A percentile compares a stretch with the other conserved stretches of the same genome.
These are phyloP conservation scores for Apamea anceps DNA, from an alignment of 2,888 invertebrate species.

Conservation along the genomic window DNA sequence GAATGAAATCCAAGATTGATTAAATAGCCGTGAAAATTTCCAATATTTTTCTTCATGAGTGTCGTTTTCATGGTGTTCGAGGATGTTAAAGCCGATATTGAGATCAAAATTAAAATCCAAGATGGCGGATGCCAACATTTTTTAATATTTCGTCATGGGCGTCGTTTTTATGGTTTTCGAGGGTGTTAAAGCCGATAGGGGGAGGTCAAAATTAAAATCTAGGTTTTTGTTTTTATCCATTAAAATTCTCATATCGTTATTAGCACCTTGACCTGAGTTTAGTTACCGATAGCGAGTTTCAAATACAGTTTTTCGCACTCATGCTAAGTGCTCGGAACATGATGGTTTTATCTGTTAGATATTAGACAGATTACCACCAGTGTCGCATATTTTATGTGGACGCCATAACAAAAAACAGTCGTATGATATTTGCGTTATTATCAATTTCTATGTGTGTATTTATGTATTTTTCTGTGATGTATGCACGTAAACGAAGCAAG, in stretches of 20 bases:
- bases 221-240: no score
- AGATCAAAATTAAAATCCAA: no score
- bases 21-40: no score
- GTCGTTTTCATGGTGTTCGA: no score
- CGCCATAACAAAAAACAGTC: not conserved
- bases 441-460: not conserved
- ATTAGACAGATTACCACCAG: constrained; percentile 30
- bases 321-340: not conserved
- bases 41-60: no score
- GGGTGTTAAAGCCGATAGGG: no score
- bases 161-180: no score
- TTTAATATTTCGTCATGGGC: no score
- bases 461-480: not conserved
- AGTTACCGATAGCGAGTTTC: constrained; percentile 19
- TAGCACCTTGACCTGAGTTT: constrained; percentile 31
- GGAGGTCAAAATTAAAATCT: no score
- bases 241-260: not conserved
- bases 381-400: constrained; percentile 8
- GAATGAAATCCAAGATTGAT: no score
- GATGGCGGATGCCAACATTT: no score
- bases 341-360: constrained; percentile 34
- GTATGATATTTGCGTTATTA: not conserved
- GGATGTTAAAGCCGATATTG: no score
- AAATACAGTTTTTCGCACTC: constrained; percentile 14
- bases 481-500: not conserved